phyloP scores from a whole-genome alignment of 2,888 invertebrate genomes.

The Cancer borealis region DNA sequence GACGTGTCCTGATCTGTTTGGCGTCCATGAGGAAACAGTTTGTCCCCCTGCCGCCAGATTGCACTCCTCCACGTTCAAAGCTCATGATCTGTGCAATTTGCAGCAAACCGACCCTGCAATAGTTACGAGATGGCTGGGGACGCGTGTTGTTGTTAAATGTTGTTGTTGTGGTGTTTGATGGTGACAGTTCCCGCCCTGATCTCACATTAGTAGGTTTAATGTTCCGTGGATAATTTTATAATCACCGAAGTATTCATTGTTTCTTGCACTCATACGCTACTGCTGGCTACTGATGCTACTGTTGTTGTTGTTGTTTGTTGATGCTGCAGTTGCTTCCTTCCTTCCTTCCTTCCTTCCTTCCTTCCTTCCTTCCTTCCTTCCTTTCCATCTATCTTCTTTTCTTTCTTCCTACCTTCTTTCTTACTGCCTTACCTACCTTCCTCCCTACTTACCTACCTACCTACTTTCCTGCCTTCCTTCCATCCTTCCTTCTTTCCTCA shows the following conservation, averaged over 20 bases:
- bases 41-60: not conserved
- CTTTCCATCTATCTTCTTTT: not conserved
- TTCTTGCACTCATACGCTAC: not conserved
- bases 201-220: not conserved
- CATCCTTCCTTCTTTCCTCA: not conserved
- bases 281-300: not conserved
- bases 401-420: not conserved
- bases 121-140: not conserved
- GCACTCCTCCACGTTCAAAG: not conserved
- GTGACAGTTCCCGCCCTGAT: not conserved
- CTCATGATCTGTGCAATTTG: constrained; percentile 17
- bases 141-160: constrained; percentile 14
- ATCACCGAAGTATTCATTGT: not conserved
- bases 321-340: not conserved
- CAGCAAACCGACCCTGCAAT: not conserved
- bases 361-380: not conserved
- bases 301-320: not conserved
- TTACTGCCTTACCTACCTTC: not conserved
- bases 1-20: not conserved
- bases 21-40: not conserved
- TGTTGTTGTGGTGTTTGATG: not conserved
- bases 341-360: not conserved
- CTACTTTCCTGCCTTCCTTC: not conserved
- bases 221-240: not conserved
- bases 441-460: not conserved